Conservation (phyloP, 2,888 invertebrate genomes). For the Mythimna albipuncta region DNA sequence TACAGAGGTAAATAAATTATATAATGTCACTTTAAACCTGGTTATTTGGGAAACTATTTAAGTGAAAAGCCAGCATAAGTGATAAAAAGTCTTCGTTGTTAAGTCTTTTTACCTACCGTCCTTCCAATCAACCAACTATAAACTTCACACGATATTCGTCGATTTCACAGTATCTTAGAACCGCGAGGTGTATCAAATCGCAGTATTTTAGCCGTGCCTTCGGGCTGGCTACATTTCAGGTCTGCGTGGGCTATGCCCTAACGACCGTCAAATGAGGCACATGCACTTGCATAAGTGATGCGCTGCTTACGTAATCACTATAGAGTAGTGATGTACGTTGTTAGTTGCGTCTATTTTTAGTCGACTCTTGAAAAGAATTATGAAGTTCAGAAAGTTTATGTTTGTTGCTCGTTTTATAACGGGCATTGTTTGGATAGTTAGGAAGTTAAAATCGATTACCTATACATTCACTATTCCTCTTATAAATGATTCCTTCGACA, state of each 20-base stretch:
- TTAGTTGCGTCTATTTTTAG: constrained; percentile 18
- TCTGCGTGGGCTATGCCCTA: constrained; percentile 69
- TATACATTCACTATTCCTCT: neutral
- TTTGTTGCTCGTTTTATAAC: constrained; percentile 5
- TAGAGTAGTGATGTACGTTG: constrained; percentile 53
- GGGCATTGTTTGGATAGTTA: neutral
- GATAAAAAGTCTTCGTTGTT: neutral
- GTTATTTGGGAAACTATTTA: no score
- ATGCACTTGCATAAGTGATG: constrained; percentile 87
- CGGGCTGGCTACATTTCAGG: constrained; percentile 52
- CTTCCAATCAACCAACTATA: neutral
- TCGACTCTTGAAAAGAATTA: constrained; percentile 15
- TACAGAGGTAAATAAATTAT: no score
- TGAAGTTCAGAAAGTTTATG: neutral
- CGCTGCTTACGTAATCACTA: constrained; percentile 82
- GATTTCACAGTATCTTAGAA: constrained; percentile 49
- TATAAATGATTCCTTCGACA: neutral
- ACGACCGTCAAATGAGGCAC: constrained; percentile 87
- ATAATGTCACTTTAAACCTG: no score
- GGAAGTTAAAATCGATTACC: neutral
- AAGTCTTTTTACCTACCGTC: neutral
- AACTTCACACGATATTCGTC: constrained; percentile 35
- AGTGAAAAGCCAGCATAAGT: no score
- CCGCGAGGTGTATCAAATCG: constrained; percentile 52
- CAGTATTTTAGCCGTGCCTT: constrained; percentile 44